Percentiles rank a stretch among this genome's conserved stretches.
Evolutionary conservation across 2,888 invertebrate species (phyloP).

Genomic region (Cephus sareptanus): DNA sequence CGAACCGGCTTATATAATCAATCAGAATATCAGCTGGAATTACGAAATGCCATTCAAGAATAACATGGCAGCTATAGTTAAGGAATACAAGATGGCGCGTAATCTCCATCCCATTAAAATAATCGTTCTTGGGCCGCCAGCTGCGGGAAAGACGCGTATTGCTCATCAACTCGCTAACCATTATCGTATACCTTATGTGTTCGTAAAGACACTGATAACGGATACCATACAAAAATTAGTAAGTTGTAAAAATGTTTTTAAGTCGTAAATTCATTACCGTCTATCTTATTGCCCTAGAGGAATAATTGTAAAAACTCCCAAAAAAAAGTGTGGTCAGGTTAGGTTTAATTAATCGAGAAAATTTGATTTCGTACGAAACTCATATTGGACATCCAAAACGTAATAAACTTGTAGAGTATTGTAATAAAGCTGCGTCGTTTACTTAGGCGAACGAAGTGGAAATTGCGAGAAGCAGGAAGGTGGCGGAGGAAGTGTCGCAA

Average conservation of each 20-base stretch:
- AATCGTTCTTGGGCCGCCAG: slow-evolving; percentile 75
- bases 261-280: too few relatives aligned
- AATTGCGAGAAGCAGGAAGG: slow-evolving; percentile 22
- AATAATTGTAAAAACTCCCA: too few relatives aligned
- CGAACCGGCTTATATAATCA: slow-evolving; percentile 71
- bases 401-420: too few relatives aligned
- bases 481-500: slow-evolving; percentile 5
- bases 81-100: slow-evolving; percentile 66
- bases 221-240: slow-evolving; percentile 71
- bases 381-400: too few relatives aligned
- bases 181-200: slow-evolving; percentile 72
- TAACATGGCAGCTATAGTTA: slow-evolving; percentile 64
- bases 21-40: slow-evolving; percentile 68
- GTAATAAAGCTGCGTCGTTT: too few relatives aligned
- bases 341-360: too few relatives aligned
- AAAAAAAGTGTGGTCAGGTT: too few relatives aligned
- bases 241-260: slow-evolving; percentile 34
- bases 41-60: slow-evolving; percentile 69
- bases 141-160: slow-evolving; percentile 73
- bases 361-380: too few relatives aligned
- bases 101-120: slow-evolving; percentile 71
- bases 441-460: too few relatives aligned
- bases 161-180: slow-evolving; percentile 70
- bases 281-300: too few relatives aligned
- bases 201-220: slow-evolving; percentile 69